phyloP scores from a whole-genome alignment of 2,113 vertebrate species.

The Misgurnus mizolepis region DNA sequence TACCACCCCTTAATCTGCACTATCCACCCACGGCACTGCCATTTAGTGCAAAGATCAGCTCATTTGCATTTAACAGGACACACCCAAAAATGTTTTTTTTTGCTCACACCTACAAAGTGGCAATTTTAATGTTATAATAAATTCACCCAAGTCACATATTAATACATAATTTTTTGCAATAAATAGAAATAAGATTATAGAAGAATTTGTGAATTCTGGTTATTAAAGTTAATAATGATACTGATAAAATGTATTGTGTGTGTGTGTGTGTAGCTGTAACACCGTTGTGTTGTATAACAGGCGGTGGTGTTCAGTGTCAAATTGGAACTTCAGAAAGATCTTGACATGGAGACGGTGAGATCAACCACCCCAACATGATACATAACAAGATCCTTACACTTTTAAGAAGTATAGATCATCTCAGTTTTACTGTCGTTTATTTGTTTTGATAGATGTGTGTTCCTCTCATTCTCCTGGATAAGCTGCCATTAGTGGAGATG shows the following conservation, averaged over 20 bases:
- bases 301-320: conserved; percentile 76
- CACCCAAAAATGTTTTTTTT: no score
- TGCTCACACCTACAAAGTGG: no score
- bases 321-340: conserved; percentile 78
- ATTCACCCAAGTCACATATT: no score
- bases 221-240: not conserved
- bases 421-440: no score
- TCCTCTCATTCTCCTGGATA: conserved; percentile 81
- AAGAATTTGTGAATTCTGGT: not conserved
- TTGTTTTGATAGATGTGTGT: conserved; percentile 75
- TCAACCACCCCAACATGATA: not conserved
- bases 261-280: not conserved
- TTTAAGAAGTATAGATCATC: not conserved
- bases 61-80: no score
- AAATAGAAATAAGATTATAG: no score
- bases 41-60: no score
- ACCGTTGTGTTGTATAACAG: conserved; percentile 61
- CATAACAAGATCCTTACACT: not conserved
- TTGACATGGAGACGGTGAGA: conserved; percentile 84
- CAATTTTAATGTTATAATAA: no score
- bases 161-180: no score
- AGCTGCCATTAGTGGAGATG: conserved; percentile 72
- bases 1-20: no score
- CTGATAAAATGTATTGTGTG: not conserved
- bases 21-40: no score